Percentiles rank a stretch among this genome's conserved stretches.
Conservation (phyloP, 2,888 invertebrate genomes). For the Rutpela maculata region DNA sequence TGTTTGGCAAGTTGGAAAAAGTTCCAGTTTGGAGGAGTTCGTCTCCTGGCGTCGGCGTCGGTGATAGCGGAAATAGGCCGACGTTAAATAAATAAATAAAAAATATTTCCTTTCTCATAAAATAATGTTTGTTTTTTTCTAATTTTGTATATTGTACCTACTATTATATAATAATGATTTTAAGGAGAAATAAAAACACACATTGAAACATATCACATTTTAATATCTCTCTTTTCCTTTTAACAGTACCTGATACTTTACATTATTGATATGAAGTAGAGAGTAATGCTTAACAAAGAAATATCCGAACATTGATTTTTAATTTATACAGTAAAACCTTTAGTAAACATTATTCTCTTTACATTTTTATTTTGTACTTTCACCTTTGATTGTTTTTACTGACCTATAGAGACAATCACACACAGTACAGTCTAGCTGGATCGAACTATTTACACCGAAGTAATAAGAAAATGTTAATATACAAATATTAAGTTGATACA, state of each 20-base stretch:
- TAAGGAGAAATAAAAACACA: slow-evolving; percentile 52
- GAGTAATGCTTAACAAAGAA: slow-evolving; percentile 54
- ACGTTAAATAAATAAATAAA: no score
- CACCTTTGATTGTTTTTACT: slow-evolving; percentile 61
- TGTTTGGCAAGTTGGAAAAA: no score
- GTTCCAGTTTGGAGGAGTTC: no score
- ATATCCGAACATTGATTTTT: slow-evolving; percentile 41
- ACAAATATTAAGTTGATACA: slow-evolving; percentile 64
- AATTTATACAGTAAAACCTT: slow-evolving; percentile 43
- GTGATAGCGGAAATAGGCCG: no score
- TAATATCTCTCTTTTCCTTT: slow-evolving; percentile 63
- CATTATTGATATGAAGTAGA: slow-evolving; percentile 62
- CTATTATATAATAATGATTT: no score
- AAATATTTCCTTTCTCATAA: no score
- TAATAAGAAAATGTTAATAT: slow-evolving; percentile 62
- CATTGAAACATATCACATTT: slow-evolving; percentile 69
- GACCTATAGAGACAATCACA: slow-evolving; percentile 63
- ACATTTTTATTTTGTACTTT: slow-evolving; percentile 63
- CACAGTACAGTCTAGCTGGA: slow-evolving; percentile 60
- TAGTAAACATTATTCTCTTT: slow-evolving; percentile 52
- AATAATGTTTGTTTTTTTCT: no score
- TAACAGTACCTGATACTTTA: slow-evolving; percentile 54
- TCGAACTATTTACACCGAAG: slow-evolving; percentile 70
- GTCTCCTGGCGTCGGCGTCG: no score
- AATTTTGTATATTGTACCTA: no score